phyloP scores from a whole-genome alignment of 2,113 vertebrate species.

The Bubalus kerabau region DNA sequence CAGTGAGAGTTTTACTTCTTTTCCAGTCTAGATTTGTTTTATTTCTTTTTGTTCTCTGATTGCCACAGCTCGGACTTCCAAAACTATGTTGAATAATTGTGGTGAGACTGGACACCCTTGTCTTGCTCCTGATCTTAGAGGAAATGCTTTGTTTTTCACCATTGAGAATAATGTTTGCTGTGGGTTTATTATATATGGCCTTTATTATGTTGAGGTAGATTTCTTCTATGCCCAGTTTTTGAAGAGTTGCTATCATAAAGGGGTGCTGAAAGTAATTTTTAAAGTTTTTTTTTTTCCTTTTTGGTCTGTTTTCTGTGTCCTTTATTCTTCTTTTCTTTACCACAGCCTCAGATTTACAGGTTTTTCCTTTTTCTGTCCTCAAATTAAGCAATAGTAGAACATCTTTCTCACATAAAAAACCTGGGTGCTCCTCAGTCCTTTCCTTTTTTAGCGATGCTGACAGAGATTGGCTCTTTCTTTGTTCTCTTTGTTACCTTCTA shows the following conservation, averaged over 20 bases:
- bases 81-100: neutral
- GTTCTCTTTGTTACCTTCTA: neutral
- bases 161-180: neutral
- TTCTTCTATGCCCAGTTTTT: neutral
- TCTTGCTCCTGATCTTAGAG: neutral
- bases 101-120: neutral
- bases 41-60: neutral
- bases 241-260: neutral
- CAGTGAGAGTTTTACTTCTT: neutral
- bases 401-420: neutral
- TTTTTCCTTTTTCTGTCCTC: neutral
- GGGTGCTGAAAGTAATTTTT: neutral
- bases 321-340: neutral
- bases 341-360: neutral
- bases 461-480: neutral
- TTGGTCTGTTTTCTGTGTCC: neutral
- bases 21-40: neutral
- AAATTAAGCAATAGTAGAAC: neutral
- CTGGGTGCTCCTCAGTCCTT: neutral
- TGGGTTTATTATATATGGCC: neutral
- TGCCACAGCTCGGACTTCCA: accelerated
- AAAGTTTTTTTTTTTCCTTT: neutral
- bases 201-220: neutral
- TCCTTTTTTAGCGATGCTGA: neutral
- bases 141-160: neutral